These are phyloP conservation scores for Odontamblyopus lacepedii DNA, from an alignment of 2,797 vertebrate species.

Conservation along the genomic window DNA sequence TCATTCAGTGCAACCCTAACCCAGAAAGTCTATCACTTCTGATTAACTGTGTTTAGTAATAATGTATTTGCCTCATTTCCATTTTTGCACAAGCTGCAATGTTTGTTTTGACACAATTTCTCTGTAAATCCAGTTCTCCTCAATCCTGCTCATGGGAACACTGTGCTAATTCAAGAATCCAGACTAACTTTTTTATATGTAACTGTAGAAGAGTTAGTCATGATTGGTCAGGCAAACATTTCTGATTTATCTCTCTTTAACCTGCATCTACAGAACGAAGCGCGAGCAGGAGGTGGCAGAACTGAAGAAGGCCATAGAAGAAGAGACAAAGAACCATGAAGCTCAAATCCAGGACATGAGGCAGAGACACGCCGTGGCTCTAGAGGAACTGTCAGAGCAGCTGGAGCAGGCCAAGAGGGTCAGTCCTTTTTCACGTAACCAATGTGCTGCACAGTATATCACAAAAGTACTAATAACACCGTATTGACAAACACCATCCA, in stretches of 20 bases:
- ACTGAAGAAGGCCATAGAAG: constrained; percentile 95
- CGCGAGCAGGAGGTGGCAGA: constrained; percentile 97
- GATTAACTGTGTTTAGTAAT: not conserved
- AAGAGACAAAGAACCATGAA: constrained; percentile 94
- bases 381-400: constrained; percentile 96
- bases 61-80: not conserved
- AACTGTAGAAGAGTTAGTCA: too few species aligned
- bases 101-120: too few species aligned
- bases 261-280: constrained; percentile 81
- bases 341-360: constrained; percentile 95
- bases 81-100: too few species aligned
- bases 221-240: not conserved
- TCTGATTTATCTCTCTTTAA: not conserved
- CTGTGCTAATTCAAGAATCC: not conserved
- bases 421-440: constrained; percentile 2
- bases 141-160: too few species aligned
- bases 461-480: too few species aligned
- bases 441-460: too few species aligned
- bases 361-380: constrained; percentile 84
- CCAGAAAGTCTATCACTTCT: not conserved
- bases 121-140: too few species aligned
- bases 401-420: constrained; percentile 98
- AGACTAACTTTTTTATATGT: not conserved
- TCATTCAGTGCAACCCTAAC: too few species aligned
- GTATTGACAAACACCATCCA: too few species aligned